A percentile compares a stretch with the other conserved stretches of the same genome.
These are phyloP conservation scores for Vannuccia rotundouncinata DNA, from an alignment of 2,888 invertebrate species.

Conservation along the genomic window DNA sequence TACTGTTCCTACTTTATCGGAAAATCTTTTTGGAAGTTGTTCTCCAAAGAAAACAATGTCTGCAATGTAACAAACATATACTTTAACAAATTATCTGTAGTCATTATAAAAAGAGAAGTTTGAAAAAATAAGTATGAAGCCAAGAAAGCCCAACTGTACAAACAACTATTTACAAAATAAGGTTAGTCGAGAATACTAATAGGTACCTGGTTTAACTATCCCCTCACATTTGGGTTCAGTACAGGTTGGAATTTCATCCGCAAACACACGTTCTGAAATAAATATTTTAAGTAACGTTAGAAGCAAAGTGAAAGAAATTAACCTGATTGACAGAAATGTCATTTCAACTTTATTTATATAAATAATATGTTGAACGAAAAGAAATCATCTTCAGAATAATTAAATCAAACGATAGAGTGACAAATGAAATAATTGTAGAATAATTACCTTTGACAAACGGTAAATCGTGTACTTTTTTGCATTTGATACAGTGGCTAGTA, in stretches of 20 bases:
- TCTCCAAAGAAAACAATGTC: constrained; percentile 90
- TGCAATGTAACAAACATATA: too few relatives aligned
- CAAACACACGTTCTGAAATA: constrained; percentile 66
- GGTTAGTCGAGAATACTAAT: too few relatives aligned
- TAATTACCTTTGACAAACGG: constrained; percentile 75
- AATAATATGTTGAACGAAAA: constrained; percentile 37
- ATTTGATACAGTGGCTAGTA: constrained; percentile 71
- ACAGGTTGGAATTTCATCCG: constrained; percentile 71
- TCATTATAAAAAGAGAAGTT: too few relatives aligned
- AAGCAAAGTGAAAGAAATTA: background rate
- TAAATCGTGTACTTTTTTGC: constrained; percentile 67
- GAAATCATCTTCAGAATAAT: constrained; percentile 10
- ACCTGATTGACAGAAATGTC: background rate
- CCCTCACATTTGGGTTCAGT: constrained; percentile 64
- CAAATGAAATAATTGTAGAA: too few relatives aligned
- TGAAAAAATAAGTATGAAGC: too few relatives aligned
- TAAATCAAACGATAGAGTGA: background rate
- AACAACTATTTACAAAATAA: too few relatives aligned
- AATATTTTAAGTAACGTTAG: background rate
- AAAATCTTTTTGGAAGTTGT: constrained; percentile 71
- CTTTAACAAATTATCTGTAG: too few relatives aligned
- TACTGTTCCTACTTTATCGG: constrained; percentile 61
- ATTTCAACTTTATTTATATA: background rate
- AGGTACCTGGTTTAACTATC: constrained; percentile 74
- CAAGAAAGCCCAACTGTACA: too few relatives aligned